A percentile compares a stretch with the other conserved stretches of the same genome.
Evolutionary conservation across 1,140 invertebrate genomes (phyloP).

Genomic region (Idris sp.): DNA sequence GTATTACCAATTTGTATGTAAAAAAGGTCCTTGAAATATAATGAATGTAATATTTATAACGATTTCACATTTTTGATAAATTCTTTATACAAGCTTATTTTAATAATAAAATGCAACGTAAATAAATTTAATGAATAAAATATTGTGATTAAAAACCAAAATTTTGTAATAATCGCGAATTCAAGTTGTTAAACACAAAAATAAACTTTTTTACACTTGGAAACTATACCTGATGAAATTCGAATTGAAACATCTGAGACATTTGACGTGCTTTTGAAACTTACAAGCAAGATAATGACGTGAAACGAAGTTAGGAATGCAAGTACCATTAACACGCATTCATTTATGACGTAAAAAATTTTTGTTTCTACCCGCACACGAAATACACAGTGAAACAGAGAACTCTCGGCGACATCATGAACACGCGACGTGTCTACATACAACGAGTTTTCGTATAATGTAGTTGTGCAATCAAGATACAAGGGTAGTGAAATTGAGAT

Average conservation of each 20-base stretch:
- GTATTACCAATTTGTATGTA: no score
- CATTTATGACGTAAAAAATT: conserved; percentile 11
- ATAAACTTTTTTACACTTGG: background rate
- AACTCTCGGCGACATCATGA: conserved; percentile 36
- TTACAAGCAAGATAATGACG: background rate
- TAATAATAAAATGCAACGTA: no score
- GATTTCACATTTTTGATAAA: no score
- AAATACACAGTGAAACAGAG: no score
- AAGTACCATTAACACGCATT: conserved; percentile 35
- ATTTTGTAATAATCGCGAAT: background rate
- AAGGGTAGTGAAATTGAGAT: conserved; percentile 68
- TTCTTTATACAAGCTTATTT: no score
- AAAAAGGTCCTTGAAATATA: no score
- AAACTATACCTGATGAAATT: conserved; percentile 10
- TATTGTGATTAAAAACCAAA: background rate
- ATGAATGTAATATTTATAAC: no score
- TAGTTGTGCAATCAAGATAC: conserved; percentile 65
- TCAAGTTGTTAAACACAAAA: background rate
- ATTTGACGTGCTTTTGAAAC: background rate
- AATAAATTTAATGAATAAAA: no score
- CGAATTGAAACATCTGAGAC: conserved; percentile 23
- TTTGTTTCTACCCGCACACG: conserved; percentile 3
- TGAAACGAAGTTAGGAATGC: background rate
- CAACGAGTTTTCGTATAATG: conserved; percentile 49
- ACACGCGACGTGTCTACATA: conserved; percentile 44